These are phyloP conservation scores for Drosophila differens DNA, from an alignment of 2,888 invertebrate species.

Conservation along the genomic window DNA sequence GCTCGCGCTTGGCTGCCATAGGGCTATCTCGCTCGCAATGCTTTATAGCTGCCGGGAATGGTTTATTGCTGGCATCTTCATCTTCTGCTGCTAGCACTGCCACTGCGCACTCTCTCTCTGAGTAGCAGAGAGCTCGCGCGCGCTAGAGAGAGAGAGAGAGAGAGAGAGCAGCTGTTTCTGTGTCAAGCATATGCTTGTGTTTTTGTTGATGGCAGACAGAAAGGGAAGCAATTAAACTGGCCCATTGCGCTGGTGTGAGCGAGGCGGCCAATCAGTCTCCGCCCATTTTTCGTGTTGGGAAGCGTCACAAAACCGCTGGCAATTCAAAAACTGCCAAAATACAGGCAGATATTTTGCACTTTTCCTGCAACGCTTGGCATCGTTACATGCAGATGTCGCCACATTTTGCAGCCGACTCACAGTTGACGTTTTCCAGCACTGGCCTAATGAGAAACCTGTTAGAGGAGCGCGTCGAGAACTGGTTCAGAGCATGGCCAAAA, in stretches of 20 bases:
- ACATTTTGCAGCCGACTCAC: conserved; percentile 3
- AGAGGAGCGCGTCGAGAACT: conserved; percentile 64
- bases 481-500: conserved; percentile 60
- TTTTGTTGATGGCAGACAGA: conserved; percentile 57
- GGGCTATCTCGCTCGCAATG: conserved; percentile 79
- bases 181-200: conserved; percentile 73
- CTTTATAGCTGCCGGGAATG: conserved; percentile 85
- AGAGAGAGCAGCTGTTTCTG: conserved; percentile 77
- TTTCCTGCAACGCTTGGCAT: conserved; percentile 5
- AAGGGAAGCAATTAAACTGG: conserved; percentile 55
- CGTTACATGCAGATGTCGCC: conserved; percentile 17
- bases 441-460: conserved; percentile 80
- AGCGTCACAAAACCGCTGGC: conserved; percentile 46
- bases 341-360: conserved; percentile 30
- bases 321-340: conserved; percentile 43
- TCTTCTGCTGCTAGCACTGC: conserved; percentile 47
- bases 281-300: conserved; percentile 79
- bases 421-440: conserved; percentile 53
- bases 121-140: background rate
- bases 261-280: conserved; percentile 75
- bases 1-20: background rate
- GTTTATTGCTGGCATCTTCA: conserved; percentile 84
- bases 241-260: conserved; percentile 51
- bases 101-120: conserved; percentile 63
- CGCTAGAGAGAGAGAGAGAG: conserved; percentile 35